These are phyloP conservation scores for Drosophila hydei DNA, from an alignment of 1,140 invertebrate genomes.

Conservation along the genomic window DNA sequence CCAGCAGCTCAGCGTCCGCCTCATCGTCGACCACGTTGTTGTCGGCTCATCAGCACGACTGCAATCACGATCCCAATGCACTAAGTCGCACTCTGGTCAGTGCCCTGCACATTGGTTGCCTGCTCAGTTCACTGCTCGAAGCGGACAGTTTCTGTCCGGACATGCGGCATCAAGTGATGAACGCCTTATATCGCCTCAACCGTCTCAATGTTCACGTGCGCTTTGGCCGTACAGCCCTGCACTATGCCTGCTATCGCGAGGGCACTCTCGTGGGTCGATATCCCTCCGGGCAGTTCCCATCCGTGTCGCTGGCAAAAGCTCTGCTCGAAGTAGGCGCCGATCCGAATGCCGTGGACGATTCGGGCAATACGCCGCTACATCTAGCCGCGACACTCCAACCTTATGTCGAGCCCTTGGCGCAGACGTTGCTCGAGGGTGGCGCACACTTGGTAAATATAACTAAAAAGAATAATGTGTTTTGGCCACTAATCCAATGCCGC, in stretches of 20 bases:
- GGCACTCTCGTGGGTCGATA: conserved; percentile 87
- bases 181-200: conserved; percentile 89
- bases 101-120: conserved; percentile 91
- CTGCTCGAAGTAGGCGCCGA: conserved; percentile 93
- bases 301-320: conserved; percentile 89
- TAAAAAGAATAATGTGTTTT: neutral
- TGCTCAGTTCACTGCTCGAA: conserved; percentile 88
- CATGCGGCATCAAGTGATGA: conserved; percentile 86
- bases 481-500: neutral
- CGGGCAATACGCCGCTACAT: conserved; percentile 87
- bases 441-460: conserved; percentile 88
- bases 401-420: conserved; percentile 88
- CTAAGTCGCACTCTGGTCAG: conserved; percentile 94
- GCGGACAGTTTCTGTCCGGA: conserved; percentile 85
- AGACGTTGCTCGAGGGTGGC: conserved; percentile 89
- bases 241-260: conserved; percentile 90
- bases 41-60: conserved; percentile 84
- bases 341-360: conserved; percentile 89
- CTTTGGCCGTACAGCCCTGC: conserved; percentile 91
- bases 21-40: conserved; percentile 61
- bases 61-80: conserved; percentile 89
- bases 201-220: conserved; percentile 88
- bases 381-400: conserved; percentile 84
- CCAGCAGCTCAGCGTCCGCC: conserved; percentile 31
- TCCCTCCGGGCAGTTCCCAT: conserved; percentile 91